A percentile compares a stretch with the other conserved stretches of the same genome.
phyloP scores from a whole-genome alignment of 2,113 vertebrate species.

The Halcyon senegalensis region DNA sequence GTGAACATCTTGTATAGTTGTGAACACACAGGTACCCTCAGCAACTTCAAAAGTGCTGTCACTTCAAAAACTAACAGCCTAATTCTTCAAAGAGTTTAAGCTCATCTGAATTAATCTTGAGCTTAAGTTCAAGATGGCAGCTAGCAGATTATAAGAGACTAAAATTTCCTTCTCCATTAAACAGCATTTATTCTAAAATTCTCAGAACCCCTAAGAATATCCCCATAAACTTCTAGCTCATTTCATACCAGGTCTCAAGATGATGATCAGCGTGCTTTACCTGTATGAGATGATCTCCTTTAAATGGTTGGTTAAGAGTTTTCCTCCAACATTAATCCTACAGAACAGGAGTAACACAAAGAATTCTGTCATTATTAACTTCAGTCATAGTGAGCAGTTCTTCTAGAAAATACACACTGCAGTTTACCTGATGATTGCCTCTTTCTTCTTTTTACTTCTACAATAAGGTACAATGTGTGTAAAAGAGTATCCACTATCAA shows the following conservation, averaged over 20 bases:
- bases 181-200: not conserved
- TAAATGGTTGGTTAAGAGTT: slow-evolving; percentile 95
- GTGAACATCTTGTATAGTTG: not conserved
- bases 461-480: slow-evolving; percentile 95
- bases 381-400: not conserved
- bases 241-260: not conserved
- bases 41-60: not conserved
- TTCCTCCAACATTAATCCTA: slow-evolving; percentile 97
- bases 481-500: slow-evolving; percentile 96
- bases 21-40: not conserved
- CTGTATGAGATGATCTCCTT: slow-evolving; percentile 99
- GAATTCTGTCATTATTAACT: slow-evolving; percentile 11
- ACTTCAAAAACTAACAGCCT: not conserved
- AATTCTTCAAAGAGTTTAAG: not conserved
- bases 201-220: not conserved
- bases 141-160: not conserved
- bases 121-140: not conserved
- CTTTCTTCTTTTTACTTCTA: slow-evolving; percentile 94
- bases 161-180: not conserved
- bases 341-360: slow-evolving; percentile 13
- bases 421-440: slow-evolving; percentile 91
- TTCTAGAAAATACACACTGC: not conserved
- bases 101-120: not conserved
- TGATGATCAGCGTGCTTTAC: slow-evolving; percentile 67
- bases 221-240: not conserved